phyloP scores from a whole-genome alignment of 2,888 invertebrate species.

The Leptothorax acervorum region DNA sequence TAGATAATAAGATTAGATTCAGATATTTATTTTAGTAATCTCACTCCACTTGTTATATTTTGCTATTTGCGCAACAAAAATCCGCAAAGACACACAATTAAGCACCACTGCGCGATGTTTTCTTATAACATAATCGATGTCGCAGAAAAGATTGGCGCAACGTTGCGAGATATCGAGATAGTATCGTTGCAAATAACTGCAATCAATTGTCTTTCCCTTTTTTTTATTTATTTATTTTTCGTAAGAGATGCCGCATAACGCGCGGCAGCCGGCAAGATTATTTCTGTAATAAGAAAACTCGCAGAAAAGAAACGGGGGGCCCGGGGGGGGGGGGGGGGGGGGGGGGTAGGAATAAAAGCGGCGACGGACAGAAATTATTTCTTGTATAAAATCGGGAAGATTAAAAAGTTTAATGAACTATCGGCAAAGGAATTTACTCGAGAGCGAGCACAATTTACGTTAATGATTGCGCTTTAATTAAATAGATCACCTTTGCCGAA shows the following conservation, averaged over 20 bases:
- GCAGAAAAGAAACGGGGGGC: neutral
- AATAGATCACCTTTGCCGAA: conserved; percentile 29
- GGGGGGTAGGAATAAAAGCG: neutral
- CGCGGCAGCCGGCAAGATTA: conserved; percentile 39
- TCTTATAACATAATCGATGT: conserved; percentile 15
- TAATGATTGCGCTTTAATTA: conserved; percentile 48
- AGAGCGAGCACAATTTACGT: conserved; percentile 40
- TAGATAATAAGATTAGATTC: neutral
- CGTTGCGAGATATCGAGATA: neutral
- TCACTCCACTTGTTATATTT: neutral
- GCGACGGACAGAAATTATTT: conserved; percentile 42
- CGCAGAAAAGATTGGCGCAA: conserved; percentile 15
- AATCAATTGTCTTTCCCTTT: conserved; percentile 6
- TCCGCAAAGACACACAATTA: neutral
- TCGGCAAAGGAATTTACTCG: conserved; percentile 44
- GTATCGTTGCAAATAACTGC: conserved; percentile 37
- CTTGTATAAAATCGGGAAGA: conserved; percentile 43
- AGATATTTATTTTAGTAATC: neutral
- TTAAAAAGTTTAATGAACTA: conserved; percentile 54
- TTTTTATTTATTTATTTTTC: conserved; percentile 10
- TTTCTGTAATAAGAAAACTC: conserved; percentile 49
- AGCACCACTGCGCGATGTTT: conserved; percentile 15
- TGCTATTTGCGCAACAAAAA: neutral
- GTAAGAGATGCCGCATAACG: neutral
- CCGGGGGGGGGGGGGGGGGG: too few relatives aligned